Base-by-base conservation (phyloP, 2,797 vertebrate genomes). In the Melanotaenia pygmaea region DNA sequence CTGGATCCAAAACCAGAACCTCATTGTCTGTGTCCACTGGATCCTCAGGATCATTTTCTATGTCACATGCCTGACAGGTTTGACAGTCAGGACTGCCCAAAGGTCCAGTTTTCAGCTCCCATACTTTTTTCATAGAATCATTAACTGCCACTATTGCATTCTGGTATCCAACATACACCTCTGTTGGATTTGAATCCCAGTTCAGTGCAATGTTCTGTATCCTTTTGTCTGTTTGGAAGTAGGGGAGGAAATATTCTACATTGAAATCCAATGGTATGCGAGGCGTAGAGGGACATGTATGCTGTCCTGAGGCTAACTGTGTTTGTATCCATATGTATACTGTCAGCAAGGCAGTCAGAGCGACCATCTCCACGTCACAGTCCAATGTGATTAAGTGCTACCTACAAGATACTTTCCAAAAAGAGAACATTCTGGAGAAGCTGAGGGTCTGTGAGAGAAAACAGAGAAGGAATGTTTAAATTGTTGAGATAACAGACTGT, bases 161-260 rank as follows among this genome's bases (percentile, higher is more conserved):
- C 80, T 94, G 95, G 20, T 93, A 69, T 0, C 94, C 96, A 73
- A 98, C 85, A 2, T 96, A 98, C 53, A 96, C 28, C 0, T 92
- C 77, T 1, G 0, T 58, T 10, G 0, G 26, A 1, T 86, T 11
- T 5, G 0, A n/a, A 0, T 91, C 3, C 34, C 1, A 0, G 2
- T 94, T 87, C 71, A 95, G 67, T 0, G 75, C 94, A 3, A 97
- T 68, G 11, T 97, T 98, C 87, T 99, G 98, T 67, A 98, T 94
- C 0, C 85, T 85, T 18, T 88, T 89, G 1, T 80, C 57, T 0
- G 94, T 86, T 0, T 94, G 82, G 35, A 96, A 96, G 74, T 81
- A 77, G 6, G 93, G 93, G 34, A 97, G 82, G 0, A 65, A 6
- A 58, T 99, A 99, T 28, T 85, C 59, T 9, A 96, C 72, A 0